Evolutionary conservation across 1,140 invertebrate species (phyloP).

Genomic region (Dendroctonus valens): DNA sequence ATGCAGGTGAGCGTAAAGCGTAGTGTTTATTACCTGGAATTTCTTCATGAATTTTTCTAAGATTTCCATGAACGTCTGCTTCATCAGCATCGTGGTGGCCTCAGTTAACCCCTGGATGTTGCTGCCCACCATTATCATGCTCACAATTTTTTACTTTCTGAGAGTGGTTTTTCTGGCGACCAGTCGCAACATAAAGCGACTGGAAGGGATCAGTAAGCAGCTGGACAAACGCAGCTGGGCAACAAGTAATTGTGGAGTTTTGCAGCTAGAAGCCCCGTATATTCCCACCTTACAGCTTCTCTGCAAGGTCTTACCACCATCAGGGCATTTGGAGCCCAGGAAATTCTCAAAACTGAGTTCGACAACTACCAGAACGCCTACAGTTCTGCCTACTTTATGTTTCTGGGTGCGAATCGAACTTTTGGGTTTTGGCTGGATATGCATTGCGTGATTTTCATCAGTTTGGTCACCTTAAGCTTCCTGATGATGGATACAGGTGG

Average conservation of each 20-base stretch:
- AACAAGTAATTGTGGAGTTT: neutral
- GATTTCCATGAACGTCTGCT: constrained; percentile 34
- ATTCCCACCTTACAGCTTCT: constrained; percentile 77
- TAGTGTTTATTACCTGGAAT: neutral
- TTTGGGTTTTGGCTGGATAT: constrained; percentile 63
- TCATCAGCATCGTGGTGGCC: constrained; percentile 29
- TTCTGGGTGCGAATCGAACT: constrained; percentile 61
- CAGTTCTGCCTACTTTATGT: constrained; percentile 66
- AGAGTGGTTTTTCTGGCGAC: constrained; percentile 74
- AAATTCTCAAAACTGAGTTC: constrained; percentile 69
- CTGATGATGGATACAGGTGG: constrained; percentile 51
- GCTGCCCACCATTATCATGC: constrained; percentile 65
- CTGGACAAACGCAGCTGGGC: neutral
- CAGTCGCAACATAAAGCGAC: constrained; percentile 77
- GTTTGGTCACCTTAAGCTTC: constrained; percentile 58
- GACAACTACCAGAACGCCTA: constrained; percentile 60
- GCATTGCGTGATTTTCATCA: constrained; percentile 68
- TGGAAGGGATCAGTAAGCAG: constrained; percentile 76
- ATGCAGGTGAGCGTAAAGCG: constrained; percentile 62
- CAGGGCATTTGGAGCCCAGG: constrained; percentile 67
- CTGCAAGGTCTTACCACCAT: constrained; percentile 80
- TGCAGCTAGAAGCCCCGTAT: constrained; percentile 74
- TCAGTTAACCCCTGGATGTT: constrained; percentile 73
- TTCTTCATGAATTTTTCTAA: neutral
- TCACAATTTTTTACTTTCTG: constrained; percentile 62